Base-by-base conservation (phyloP, 2,888 invertebrate species). In the Lissonota sp. region DNA sequence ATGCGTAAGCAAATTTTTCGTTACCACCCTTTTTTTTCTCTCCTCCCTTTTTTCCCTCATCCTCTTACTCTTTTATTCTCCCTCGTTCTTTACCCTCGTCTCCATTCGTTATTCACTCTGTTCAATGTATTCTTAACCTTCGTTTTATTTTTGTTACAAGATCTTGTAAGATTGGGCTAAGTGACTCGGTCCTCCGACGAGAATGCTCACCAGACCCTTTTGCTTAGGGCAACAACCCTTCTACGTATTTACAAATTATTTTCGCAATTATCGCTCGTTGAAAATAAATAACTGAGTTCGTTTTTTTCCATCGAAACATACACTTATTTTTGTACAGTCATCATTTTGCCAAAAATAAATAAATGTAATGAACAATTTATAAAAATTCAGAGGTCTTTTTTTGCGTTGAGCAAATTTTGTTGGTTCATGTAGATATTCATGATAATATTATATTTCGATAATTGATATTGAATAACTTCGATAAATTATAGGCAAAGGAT, bases 1-100 rank as follows among this genome's bases (percentile, higher is more conserved):
- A 73, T 12, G 63, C 64, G 79, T 69, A 77, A 76, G 64, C 76
- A 84, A 80, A 78, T 80, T 81, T 80, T 73, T 84, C 71, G 46
- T 78, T 66, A 62, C 57, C n/a, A 55, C 26, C 26, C 26, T 26
- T 26, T 26, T 26, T 67, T 55, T 58, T 80, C 55, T 26, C 62
- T 67, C 49, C 55, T 55, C 63, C 14, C 55, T 44, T 62, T 44
- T 81, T 60, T 46, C 62, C 67, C 74, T 55, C 55, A 62, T 55
- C 66, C 42, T 60, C 57, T 16, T 2, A 26, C 46, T 64, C 60
- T 67, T 37, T 60, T 44, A 62, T 44, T 81, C 64, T 46, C 62
- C 67, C 74, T 49, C 55, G 57, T 55, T 71, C 42, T 60, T 26
- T 26, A 26, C 26, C 3, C 26, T 67, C 8, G 8, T 46, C 40